Conservation (phyloP, 2,797 vertebrate species). For the Gymnoscopelus microlampas region DNA sequence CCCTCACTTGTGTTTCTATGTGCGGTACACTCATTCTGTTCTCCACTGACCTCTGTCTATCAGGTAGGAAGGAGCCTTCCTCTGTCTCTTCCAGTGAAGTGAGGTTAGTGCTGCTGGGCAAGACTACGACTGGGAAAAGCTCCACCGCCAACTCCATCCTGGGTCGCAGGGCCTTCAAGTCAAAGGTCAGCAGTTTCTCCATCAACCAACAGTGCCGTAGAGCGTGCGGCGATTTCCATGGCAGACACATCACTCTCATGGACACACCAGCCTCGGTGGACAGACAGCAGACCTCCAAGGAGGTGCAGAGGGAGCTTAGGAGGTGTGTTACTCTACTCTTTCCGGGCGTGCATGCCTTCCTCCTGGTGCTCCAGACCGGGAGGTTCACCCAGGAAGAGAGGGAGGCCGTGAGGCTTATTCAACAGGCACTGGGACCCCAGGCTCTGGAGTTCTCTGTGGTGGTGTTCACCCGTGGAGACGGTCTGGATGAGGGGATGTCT, state of each 20-base stretch:
- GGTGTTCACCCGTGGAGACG: conserved; percentile 71
- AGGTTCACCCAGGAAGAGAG: conserved; percentile 66
- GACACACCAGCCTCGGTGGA: conserved; percentile 76
- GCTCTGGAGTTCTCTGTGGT: conserved; percentile 63
- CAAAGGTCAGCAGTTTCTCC: conserved; percentile 34
- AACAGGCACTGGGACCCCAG: conserved; percentile 56
- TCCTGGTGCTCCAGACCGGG: conserved; percentile 64
- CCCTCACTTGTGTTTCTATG: background rate
- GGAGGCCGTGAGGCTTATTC: conserved; percentile 51
- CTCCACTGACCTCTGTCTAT: background rate
- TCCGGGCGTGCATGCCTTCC: conserved; percentile 66
- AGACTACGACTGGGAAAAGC: conserved; percentile 76
- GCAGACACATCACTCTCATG: conserved; percentile 52
- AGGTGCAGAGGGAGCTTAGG: conserved; percentile 64
- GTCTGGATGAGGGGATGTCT: conserved; percentile 43
- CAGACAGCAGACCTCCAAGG: conserved; percentile 35
- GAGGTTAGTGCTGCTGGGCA: conserved; percentile 75
- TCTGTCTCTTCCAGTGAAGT: conserved; percentile 34
- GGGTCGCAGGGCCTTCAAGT: conserved; percentile 52
- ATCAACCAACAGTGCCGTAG: conserved; percentile 49
- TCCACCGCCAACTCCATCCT: conserved; percentile 72
- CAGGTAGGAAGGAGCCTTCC: conserved; percentile 23
- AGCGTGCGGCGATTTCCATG: conserved; percentile 30
- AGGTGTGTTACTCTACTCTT: conserved; percentile 63
- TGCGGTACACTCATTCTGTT: background rate